A percentile compares a stretch with the other conserved stretches of the same genome.
Evolutionary conservation across 1,140 invertebrate species (phyloP).

Genomic region (Aphaenogaster floridana): DNA sequence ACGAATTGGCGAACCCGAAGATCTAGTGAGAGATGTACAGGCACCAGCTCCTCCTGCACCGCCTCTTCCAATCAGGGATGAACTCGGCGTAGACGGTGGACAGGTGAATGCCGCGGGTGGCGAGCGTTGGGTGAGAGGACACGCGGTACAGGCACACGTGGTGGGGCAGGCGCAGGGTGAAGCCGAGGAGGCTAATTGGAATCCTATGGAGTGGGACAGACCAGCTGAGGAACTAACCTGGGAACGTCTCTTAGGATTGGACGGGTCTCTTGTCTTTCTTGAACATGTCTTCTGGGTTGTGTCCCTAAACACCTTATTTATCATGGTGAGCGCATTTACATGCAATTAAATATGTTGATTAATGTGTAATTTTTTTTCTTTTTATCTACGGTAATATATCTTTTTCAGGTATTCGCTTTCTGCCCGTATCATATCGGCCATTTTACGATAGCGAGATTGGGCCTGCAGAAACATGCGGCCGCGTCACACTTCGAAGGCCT

Average conservation of each 20-base stretch:
- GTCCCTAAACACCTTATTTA: slow-evolving; percentile 98
- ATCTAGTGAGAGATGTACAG: slow-evolving; percentile 48
- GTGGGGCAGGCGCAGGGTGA: slow-evolving; percentile 86
- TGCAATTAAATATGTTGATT: background rate
- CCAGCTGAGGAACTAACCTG: slow-evolving; percentile 99
- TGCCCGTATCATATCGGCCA: slow-evolving; percentile 98
- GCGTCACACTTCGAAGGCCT: slow-evolving; percentile 97
- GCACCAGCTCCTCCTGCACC: slow-evolving; percentile 57
- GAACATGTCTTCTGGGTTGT: slow-evolving; percentile 99
- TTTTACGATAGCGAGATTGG: slow-evolving; percentile 92
- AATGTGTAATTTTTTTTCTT: slow-evolving; percentile 35
- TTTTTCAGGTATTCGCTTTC: slow-evolving; percentile 93
- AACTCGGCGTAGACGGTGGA: slow-evolving; percentile 69
- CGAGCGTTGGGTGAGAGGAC: slow-evolving; percentile 74
- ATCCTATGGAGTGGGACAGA: slow-evolving; percentile 99
- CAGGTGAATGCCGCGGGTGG: slow-evolving; percentile 80
- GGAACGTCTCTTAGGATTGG: slow-evolving; percentile 97
- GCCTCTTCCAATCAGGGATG: slow-evolving; percentile 68
- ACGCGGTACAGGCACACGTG: slow-evolving; percentile 81
- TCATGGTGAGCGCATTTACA: slow-evolving; percentile 88
- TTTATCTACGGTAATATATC: background rate
- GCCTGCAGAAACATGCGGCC: slow-evolving; percentile 91
- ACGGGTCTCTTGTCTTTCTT: slow-evolving; percentile 98
- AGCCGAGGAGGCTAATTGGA: slow-evolving; percentile 97
- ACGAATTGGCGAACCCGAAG: slow-evolving; percentile 59